phyloP scores from a whole-genome alignment of 2,797 vertebrate species.

The Sternotherus odoratus region DNA sequence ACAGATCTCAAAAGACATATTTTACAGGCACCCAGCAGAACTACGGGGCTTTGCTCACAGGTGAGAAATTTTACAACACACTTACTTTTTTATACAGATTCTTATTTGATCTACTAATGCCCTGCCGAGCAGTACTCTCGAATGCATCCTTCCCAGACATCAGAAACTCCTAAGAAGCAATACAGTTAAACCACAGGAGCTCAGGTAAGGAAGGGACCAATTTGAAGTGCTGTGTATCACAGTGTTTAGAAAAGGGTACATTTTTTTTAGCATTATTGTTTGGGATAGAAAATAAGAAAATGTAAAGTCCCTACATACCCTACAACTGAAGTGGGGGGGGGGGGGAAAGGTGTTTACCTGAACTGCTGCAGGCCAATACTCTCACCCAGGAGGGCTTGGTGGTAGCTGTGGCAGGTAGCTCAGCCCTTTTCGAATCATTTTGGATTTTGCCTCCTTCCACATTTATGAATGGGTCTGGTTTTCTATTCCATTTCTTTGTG shows the following conservation, averaged over 20 bases:
- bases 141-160: background rate
- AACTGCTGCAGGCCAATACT: background rate
- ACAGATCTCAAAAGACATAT: background rate
- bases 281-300: slow-evolving; percentile 4
- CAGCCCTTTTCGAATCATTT: background rate
- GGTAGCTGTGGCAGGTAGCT: background rate
- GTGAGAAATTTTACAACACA: background rate
- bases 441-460: background rate
- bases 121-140: background rate
- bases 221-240: background rate
- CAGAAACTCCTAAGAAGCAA: background rate
- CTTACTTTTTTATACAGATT: background rate
- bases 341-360: background rate
- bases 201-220: background rate
- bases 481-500: slow-evolving; percentile 10
- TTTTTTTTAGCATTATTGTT: background rate
- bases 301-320: background rate
- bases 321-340: background rate
- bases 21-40: background rate
- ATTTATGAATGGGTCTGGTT: background rate
- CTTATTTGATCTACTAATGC: background rate
- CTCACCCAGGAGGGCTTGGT: background rate
- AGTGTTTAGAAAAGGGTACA: background rate
- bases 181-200: background rate
- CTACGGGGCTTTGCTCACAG: background rate